Percentiles rank a stretch among this genome's conserved stretches.
Evolutionary conservation across 2,888 invertebrate genomes (phyloP).

Genomic region (Rhagophthalmus giganteus): DNA sequence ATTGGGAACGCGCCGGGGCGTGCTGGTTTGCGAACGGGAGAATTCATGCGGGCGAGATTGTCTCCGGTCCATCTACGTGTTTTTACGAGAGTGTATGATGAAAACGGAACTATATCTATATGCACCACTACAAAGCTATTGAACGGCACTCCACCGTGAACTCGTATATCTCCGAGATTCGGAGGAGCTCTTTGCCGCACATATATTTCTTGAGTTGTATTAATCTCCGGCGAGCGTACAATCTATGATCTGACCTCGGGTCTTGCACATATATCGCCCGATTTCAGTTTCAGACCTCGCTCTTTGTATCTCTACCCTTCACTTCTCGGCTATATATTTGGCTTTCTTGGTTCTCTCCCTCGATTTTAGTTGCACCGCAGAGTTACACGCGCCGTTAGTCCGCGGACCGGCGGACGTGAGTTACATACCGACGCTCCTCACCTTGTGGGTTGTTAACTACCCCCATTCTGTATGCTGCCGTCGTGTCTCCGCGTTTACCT

Average conservation of each 20-base stretch:
- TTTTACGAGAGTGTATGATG: constrained; percentile 8
- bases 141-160: not conserved
- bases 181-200: no score
- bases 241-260: constrained; percentile 31
- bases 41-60: constrained; percentile 48
- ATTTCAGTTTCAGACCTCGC: constrained; percentile 28
- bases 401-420: constrained; percentile 43
- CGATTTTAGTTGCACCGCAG: constrained; percentile 42
- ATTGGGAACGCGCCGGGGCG: constrained; percentile 50
- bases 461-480: constrained; percentile 44
- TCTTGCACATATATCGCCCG: constrained; percentile 31
- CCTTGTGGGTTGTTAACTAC: constrained; percentile 43
- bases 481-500: constrained; percentile 42
- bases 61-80: constrained; percentile 43
- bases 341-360: constrained; percentile 34
- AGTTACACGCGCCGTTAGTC: constrained; percentile 55
- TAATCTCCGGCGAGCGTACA: constrained; percentile 33
- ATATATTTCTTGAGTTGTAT: constrained; percentile 23
- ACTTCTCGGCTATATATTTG: constrained; percentile 38
- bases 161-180: no score
- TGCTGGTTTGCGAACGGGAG: constrained; percentile 41
- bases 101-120: not conserved
- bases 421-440: constrained; percentile 42
- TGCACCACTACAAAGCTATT: no score
- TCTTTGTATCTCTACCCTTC: constrained; percentile 35